Percentiles rank a stretch among this genome's conserved stretches.
These are phyloP conservation scores for Halictus rubicundus DNA, from an alignment of 1,140 invertebrate species.

Conservation along the genomic window DNA sequence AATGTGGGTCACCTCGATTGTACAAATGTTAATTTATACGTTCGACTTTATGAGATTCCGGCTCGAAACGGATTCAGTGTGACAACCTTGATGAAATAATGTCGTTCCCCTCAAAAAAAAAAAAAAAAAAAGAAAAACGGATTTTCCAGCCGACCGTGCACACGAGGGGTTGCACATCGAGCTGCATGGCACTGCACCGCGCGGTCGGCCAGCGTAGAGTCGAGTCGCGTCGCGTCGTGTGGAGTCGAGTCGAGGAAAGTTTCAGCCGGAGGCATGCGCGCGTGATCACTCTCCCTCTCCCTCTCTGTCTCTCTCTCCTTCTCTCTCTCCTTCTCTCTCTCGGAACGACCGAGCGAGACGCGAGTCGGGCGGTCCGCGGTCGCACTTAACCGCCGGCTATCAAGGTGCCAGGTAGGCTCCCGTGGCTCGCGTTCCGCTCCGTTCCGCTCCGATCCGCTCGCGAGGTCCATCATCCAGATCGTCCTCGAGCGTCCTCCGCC, in stretches of 20 bases:
- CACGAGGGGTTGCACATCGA: too few species aligned
- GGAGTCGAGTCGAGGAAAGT: slow-evolving; percentile 16
- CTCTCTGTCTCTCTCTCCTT: slow-evolving; percentile 24
- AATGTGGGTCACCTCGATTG: too few species aligned
- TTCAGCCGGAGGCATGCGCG: slow-evolving; percentile 48
- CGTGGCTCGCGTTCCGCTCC: background rate
- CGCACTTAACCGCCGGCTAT: slow-evolving; percentile 75
- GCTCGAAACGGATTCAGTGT: too few species aligned
- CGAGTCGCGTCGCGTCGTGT: too few species aligned
- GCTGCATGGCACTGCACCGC: too few species aligned
- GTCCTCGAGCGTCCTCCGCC: background rate
- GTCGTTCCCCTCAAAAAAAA: too few species aligned
- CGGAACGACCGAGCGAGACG: background rate
- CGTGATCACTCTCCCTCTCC: slow-evolving; percentile 1
- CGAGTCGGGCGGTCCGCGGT: slow-evolving; percentile 42
- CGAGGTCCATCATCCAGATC: background rate
- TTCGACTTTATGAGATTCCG: too few species aligned
- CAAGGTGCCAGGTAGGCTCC: slow-evolving; percentile 58
- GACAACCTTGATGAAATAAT: too few species aligned
- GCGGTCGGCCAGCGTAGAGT: too few species aligned
- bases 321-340: slow-evolving; percentile 12
- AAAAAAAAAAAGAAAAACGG: too few species aligned
- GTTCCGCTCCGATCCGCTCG: slow-evolving; percentile 4
- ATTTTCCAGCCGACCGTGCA: too few species aligned
- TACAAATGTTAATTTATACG: too few species aligned